A percentile compares a stretch with the other conserved stretches of the same genome.
Evolutionary conservation across 2,797 vertebrate species (phyloP).

Genomic region (Eupleurogrammus muticus): DNA sequence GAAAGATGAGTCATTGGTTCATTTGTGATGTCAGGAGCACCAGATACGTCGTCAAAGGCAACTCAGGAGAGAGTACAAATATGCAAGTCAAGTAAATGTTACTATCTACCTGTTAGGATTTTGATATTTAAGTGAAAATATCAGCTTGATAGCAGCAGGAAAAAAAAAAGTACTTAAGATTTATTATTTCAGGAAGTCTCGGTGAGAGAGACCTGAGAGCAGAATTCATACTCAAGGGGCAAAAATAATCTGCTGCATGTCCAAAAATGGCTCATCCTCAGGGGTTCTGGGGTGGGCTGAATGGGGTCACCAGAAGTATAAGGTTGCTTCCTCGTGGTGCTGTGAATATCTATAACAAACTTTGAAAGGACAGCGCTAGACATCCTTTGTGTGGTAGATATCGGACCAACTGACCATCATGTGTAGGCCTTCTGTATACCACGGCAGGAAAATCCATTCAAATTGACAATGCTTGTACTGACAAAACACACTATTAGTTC

Average conservation of each 20-base stretch:
- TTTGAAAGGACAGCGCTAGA: not conserved
- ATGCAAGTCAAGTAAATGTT: not conserved
- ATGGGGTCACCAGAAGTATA: not conserved
- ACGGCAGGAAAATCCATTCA: not conserved
- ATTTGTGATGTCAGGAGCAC: too few relatives aligned
- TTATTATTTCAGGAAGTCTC: constrained; percentile 13
- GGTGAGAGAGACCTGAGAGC: not conserved
- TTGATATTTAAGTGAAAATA: not conserved
- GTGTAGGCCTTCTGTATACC: not conserved
- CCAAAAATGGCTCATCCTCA: not conserved
- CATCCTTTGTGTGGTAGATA: not conserved
- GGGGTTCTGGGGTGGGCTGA: not conserved
- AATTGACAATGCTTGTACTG: constrained; percentile 17
- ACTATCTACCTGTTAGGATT: not conserved
- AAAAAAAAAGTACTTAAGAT: not conserved
- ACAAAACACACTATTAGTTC: constrained; percentile 38
- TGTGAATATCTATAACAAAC: not conserved
- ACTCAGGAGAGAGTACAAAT: not conserved
- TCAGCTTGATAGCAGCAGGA: not conserved
- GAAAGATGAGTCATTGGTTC: too few relatives aligned
- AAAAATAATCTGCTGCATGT: not conserved
- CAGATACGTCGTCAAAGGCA: not conserved
- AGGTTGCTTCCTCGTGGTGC: not conserved
- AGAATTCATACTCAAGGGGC: not conserved
- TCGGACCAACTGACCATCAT: not conserved